Evolutionary conservation across 2,797 vertebrate species (phyloP).

Genomic region (Diglossa cyanea): DNA sequence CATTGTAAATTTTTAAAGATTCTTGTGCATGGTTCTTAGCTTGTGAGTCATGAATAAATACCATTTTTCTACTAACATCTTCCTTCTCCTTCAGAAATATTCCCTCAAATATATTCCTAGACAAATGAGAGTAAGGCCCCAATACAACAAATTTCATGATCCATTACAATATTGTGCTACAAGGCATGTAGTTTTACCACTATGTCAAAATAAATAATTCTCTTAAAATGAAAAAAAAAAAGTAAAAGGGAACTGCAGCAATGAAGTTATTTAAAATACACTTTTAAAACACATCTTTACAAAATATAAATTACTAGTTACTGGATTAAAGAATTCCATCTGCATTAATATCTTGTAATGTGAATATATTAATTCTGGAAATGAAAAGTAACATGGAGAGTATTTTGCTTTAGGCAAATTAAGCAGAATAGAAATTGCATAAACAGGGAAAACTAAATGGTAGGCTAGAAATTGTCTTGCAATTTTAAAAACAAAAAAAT

Average conservation of each 20-base stretch:
- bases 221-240: background rate
- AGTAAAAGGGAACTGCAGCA: background rate
- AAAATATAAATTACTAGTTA: background rate
- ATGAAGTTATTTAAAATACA: background rate
- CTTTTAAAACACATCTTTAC: background rate
- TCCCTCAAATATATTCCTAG: background rate
- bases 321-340: background rate
- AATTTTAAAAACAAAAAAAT: background rate
- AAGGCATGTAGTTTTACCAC: background rate
- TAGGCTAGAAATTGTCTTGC: background rate
- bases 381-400: background rate
- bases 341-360: background rate
- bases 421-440: background rate
- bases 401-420: background rate
- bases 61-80: background rate
- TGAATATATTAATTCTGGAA: background rate
- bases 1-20: background rate
- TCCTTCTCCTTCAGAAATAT: background rate
- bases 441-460: background rate
- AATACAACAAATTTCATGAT: background rate
- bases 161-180: background rate
- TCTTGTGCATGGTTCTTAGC: background rate
- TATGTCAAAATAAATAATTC: background rate
- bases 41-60: background rate
- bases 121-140: background rate